phyloP scores from a whole-genome alignment of 2,888 invertebrate species.

The Microctonus brassicae region DNA sequence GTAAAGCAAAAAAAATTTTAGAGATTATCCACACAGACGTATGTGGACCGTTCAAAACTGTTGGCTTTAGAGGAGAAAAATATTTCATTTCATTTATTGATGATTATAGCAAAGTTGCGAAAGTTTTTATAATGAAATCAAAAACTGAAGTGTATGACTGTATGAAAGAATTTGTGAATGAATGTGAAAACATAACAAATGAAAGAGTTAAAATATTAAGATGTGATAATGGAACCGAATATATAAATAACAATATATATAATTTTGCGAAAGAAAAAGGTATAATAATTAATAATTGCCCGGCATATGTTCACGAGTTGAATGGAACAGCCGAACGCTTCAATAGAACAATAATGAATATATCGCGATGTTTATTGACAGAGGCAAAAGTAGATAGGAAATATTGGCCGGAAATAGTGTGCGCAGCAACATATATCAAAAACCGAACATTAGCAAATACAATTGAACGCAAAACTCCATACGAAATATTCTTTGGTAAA shows the following conservation, averaged over 20 bases:
- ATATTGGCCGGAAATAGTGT: conserved; percentile 27
- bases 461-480: conserved; percentile 48
- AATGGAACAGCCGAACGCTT: too few species aligned
- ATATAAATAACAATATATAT: conserved; percentile 8
- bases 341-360: conserved; percentile 24
- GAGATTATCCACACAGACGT: conserved; percentile 30
- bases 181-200: conserved; percentile 1
- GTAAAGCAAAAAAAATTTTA: conserved; percentile 27
- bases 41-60: conserved; percentile 10
- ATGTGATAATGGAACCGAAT: conserved; percentile 28
- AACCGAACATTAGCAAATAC: conserved; percentile 37
- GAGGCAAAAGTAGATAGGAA: conserved; percentile 16
- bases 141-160: conserved; percentile 1
- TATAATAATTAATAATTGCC: conserved; percentile 18
- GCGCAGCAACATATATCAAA: conserved; percentile 25
- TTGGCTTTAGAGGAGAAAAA: conserved; percentile 36
- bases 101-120: conserved; percentile 3
- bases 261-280: conserved; percentile 24
- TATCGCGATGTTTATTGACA: conserved; percentile 24
- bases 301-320: conserved; percentile 26
- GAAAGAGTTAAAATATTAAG: conserved; percentile 18
- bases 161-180: conserved; percentile 22
- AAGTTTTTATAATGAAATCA: background rate
- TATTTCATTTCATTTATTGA: conserved; percentile 34
- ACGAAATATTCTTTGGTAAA: conserved; percentile 54